phyloP scores from a whole-genome alignment of 2,113 vertebrate genomes.

The Stictonetta naevosa region DNA sequence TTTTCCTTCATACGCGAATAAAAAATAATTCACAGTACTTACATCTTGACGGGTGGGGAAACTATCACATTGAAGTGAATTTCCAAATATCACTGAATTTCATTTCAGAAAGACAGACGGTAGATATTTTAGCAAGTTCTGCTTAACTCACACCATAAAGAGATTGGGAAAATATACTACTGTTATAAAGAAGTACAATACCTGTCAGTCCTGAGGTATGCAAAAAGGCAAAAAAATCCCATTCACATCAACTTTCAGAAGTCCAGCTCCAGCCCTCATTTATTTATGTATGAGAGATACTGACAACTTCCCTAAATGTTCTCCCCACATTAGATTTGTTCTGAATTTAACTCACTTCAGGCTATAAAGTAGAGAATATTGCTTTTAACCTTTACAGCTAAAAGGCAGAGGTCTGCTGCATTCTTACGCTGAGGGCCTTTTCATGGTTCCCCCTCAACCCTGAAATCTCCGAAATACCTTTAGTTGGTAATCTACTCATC shows the following conservation, averaged over 20 bases:
- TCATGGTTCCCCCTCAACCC: fast-evolving
- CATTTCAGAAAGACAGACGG: background rate
- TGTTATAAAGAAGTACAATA: background rate
- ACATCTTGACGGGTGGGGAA: background rate
- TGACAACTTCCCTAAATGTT: background rate
- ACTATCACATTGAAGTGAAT: background rate
- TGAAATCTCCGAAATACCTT: background rate
- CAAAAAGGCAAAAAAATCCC: background rate
- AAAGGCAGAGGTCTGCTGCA: background rate
- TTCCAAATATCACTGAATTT: background rate
- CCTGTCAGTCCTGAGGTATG: background rate
- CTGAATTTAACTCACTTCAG: background rate
- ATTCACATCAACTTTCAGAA: background rate
- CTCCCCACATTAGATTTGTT: background rate
- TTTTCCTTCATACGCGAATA: background rate
- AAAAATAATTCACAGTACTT: background rate
- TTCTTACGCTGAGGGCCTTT: background rate
- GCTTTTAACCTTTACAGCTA: background rate
- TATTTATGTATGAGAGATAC: background rate
- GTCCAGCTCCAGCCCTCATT: background rate
- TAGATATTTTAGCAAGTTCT: background rate
- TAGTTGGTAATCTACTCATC: background rate
- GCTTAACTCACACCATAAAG: background rate
- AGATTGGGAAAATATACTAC: background rate
- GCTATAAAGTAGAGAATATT: background rate